Base-by-base conservation (phyloP, 1,140 invertebrate species). In the Centruroides vittatus region DNA sequence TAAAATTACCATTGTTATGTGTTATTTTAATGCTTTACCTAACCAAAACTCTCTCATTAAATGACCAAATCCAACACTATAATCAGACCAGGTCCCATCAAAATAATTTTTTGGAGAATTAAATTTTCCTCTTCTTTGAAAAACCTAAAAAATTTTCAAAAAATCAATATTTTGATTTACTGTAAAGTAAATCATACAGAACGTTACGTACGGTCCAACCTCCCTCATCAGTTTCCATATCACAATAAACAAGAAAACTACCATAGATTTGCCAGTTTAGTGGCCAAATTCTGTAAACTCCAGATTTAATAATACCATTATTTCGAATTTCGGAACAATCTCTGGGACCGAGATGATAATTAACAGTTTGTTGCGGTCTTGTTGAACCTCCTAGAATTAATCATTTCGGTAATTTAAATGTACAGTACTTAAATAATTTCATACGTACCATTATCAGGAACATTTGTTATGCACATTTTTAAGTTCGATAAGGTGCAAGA, bases 191-290 rank as follows among this genome's bases (percentile, higher is more conserved):
- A 23, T 23, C 23, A 23, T 23, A 23, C 23, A 23, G 2, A 1
- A 23, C 23, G 0, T 80, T 66, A 9, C 93, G 77, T 0, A 91
- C 80, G 5, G 88, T 92, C 84, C 86, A 92, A 0, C 88, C 87
- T 11, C 76, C 78, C 12, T 72, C 72, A 59, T 75, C 70, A n/a
- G 70, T 70, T n/a, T 75, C 71, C 63, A 85, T 78, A 46, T 81
- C 80, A 73, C 91, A 93, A 68, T 81, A 82, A 1, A 86, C 84
- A 65, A 86, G 75, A 0, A 88, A 85, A 57, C 78, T 75, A 4
- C 77, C 77, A 12, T 64, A 58, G 51, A 80, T 79, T 3, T 79
- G 80, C 35, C 59, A 47, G 10, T 48, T 60, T 36, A 48, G 47
- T 6, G 87, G 86, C 57, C 83, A 80, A 48, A 91, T 83, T 13